Base-by-base conservation (phyloP, 2,888 invertebrate species). In the Altica lythri region DNA sequence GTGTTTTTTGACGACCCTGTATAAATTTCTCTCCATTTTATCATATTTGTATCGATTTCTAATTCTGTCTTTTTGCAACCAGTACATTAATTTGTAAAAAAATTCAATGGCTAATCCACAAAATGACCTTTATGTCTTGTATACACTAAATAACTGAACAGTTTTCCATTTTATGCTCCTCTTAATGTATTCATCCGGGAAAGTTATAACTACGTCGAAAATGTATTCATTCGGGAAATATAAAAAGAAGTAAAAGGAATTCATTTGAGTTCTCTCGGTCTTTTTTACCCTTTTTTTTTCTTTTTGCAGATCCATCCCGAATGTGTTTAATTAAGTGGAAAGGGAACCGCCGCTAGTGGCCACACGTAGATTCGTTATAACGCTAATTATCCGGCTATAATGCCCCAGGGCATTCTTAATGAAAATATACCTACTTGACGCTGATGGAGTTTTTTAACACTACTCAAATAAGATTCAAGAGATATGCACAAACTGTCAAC, bases 301-400 rank as follows among this genome's bases (percentile, higher is more conserved):
- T 4, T 10, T 34, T 34, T 34, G 34, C 34, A 34, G n/a, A 34
- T 34, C 13, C 34, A 10, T 34, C 34, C 34, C 16, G 34, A 34
- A 34, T 14, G 34, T 14, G 34, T 34, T 34, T 34, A 34, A 34
- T 34, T 34, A 34, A 34, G 16, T 34, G 16, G 34, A 34, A 16
- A 34, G 34, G n/a, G 16, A 34, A 34, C 16, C 16, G 14, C 34
- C 34, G 13, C 6, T 4, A 14, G 34, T 16, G 4, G 2, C 34
- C 4, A 9, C 9, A 10, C 34, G 34, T 34, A 34, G 2, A 14
- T 34, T 34, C 14, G 34, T 34, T 34, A 16, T 16, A 12, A 16
- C 16, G 16, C 34, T 34, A 34, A 34, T 34, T 34, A 34, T 16
- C 6, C 5, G 8, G 34, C 34, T 16, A 14, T 34, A 14, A 14